phyloP scores from a whole-genome alignment of 2,888 invertebrate genomes.

The Alsophila aescularia region DNA sequence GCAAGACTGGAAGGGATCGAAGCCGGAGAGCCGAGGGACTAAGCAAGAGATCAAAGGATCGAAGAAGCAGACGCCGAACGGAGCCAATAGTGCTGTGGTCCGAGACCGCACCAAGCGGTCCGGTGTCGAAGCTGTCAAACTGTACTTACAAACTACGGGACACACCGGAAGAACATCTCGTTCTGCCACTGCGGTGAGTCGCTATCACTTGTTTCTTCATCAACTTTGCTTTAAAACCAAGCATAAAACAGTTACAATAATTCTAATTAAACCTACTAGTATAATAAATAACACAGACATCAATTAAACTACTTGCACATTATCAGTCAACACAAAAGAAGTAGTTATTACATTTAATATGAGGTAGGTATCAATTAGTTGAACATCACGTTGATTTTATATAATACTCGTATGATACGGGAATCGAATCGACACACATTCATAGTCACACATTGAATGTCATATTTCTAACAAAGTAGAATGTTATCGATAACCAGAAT shows the following conservation, averaged over 20 bases:
- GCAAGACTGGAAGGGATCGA: constrained; percentile 41
- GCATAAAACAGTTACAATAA: neutral
- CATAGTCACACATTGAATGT: too few relatives aligned
- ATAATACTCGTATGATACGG: too few relatives aligned
- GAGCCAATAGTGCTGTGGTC: constrained; percentile 41
- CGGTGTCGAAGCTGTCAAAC: constrained; percentile 75
- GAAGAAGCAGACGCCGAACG: constrained; percentile 38
- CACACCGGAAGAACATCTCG: constrained; percentile 76
- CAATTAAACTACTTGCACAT: too few relatives aligned
- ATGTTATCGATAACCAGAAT: neutral
- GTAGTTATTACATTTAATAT: too few relatives aligned
- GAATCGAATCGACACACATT: too few relatives aligned
- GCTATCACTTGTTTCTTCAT: neutral
- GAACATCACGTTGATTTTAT: constrained; percentile 20
- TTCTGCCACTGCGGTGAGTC: constrained; percentile 72
- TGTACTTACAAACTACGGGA: constrained; percentile 71
- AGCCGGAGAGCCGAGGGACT: constrained; percentile 46
- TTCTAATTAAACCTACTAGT: neutral
- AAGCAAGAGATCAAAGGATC: constrained; percentile 46
- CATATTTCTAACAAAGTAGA: too few relatives aligned
- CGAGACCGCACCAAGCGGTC: constrained; percentile 66
- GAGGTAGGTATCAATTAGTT: constrained; percentile 11
- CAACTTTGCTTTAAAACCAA: neutral
- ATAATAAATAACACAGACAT: neutral
- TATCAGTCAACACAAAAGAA: too few relatives aligned